Base-by-base conservation (phyloP, 2,113 vertebrate genomes). In the Channa maculata region DNA sequence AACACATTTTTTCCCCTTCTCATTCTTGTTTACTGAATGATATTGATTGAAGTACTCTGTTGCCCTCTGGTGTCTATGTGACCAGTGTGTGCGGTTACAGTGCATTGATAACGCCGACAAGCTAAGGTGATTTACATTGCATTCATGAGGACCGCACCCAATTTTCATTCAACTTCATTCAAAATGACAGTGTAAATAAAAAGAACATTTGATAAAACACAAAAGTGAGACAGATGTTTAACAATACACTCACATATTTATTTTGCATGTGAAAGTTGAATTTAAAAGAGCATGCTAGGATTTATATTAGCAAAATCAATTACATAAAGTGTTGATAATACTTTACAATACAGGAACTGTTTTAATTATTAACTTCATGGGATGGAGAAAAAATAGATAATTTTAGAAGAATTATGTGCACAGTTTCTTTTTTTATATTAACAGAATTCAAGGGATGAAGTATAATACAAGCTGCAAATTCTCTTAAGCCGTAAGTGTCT, bases 21-120 rank as follows among this genome's bases (percentile, higher is more conserved):
- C 51, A 12, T 15, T 51, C 14, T 54, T 73, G 13, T 44, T 49
- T n/a, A 8, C 34, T 6, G 50, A 51, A 14, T 11, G 58, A 4
- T 14, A 52, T 52, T 5, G 43, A 39, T 14, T 50, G 36, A 71
- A 63, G 68, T n/a, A 50, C 83, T 83, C 51, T 92, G 83, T 76
- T 88, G 88, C 83, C 88, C 75, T 70, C 91, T 92, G 70, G 57
- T 87, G 91, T 82, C 72, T 64, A 10, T 54, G 34, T 55, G 59
- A 66, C 71, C 43, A 45, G 34, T 49, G 36, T 60, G 37, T 5
- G 0, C 5, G 5, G 1, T 24, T 24, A 33, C 11, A 61, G 37
- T 24, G 24, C 24, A 24, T 24, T 24, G 24, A 43, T 37, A 8
- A 33, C 14, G 6, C 37, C 36, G 54, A 5, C 13, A 75, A 33